Conservation (phyloP, 2,888 invertebrate species). For the Teleiodes luculella region DNA sequence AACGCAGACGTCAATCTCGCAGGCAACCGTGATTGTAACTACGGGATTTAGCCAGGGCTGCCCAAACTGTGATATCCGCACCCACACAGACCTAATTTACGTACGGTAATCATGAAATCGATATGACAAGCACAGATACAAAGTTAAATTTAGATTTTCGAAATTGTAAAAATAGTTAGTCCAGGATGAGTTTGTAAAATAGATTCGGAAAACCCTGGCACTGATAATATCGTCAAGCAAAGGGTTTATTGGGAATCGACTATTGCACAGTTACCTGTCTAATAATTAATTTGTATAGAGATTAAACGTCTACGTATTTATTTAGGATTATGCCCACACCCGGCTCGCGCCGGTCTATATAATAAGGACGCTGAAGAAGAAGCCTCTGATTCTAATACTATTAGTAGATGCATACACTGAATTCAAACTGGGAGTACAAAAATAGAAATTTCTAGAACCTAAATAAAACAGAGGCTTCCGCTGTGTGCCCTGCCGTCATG, state of each 20-base stretch:
- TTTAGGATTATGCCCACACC: constrained; percentile 16
- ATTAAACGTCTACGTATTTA: constrained; percentile 17
- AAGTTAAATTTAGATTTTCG: too few relatives aligned
- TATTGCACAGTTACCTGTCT: constrained; percentile 14
- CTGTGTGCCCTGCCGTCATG: constrained; percentile 45
- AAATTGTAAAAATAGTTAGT: not conserved
- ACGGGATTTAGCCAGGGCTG: not conserved
- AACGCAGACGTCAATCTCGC: not conserved
- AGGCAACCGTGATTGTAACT: not conserved
- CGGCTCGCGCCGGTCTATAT: constrained; percentile 14
- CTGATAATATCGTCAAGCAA: not conserved
- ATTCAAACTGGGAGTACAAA: constrained; percentile 34
- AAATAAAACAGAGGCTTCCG: constrained; percentile 38
- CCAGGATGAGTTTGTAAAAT: not conserved
- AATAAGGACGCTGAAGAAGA: constrained; percentile 34
- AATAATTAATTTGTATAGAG: not conserved
- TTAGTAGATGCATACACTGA: constrained; percentile 17
- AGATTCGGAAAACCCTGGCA: not conserved
- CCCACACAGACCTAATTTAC: too few relatives aligned
- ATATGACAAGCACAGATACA: too few relatives aligned
- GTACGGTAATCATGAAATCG: too few relatives aligned
- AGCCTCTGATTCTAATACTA: constrained; percentile 31
- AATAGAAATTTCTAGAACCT: constrained; percentile 38
- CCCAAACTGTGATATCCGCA: not conserved
- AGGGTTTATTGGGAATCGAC: not conserved